Base-by-base conservation (phyloP, 2,888 invertebrate genomes). In the Mimachlamys varia region DNA sequence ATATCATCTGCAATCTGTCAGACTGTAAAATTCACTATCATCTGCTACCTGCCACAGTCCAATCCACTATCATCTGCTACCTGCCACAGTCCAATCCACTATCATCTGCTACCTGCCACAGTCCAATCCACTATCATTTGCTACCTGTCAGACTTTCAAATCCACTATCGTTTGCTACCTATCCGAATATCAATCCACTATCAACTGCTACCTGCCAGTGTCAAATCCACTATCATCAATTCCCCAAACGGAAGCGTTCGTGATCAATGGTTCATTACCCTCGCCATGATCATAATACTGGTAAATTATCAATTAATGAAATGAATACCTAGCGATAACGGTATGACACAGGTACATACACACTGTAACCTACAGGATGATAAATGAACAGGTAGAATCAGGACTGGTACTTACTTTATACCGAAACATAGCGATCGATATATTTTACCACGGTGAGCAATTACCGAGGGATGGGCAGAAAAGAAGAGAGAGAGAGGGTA, bases 271-370 rank as follows among this genome's bases (percentile, higher is more conserved):
- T 76, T 33, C 76, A 76, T 76, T 76, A 76, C 19, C 76, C 27
- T 76, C 33, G 62, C 7, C 22, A 4, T 76, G 76, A 76, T 76
- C 76, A 33, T 76, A 33, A 33, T 76, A 33, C 76, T 76, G 76
- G 76, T 76, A 76, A 76, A 76, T 76, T 76, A 76, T 76, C 76
- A 76, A 76, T 76, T 76, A 76, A 76, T 76, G 76, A 27, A 13
- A 33, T 33, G 76, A 76, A 76, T 76, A 62, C 62, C 62, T 62
- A 27, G 2, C 62, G 62, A 62, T 62, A 62, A 22, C 62, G 22
- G 17, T 19, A 53, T 53, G 53, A 62, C 62, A 76, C 76, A 33
- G 27, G 76, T 33, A 27, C 27, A 76, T 27, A 76, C 76, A 15
- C 27, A 15, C 76, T 76, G 27, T 76, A 76, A 33, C 76, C 13